Base-by-base conservation (phyloP, 2,888 invertebrate genomes). In the Metopia argyrocephala region DNA sequence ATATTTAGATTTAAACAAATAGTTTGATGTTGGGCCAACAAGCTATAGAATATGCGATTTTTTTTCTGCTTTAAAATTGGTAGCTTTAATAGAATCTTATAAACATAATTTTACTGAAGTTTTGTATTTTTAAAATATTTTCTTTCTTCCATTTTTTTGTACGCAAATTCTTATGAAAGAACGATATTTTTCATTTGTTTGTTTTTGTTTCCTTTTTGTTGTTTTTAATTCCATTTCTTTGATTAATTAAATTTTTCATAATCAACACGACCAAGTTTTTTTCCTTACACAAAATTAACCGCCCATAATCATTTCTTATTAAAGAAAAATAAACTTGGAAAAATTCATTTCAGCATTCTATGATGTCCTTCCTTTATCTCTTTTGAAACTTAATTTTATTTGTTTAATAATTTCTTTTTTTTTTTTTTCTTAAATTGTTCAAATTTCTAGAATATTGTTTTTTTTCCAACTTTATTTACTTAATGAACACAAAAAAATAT, bases 201-300 rank as follows among this genome's bases (percentile, higher is more conserved):
- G 5, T 59, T 31, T 38, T 25, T 3, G 12, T 31, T 38, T 21
- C 2, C 31, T 28, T 28, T 27, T 4, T 31, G 4, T 27, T 45
- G 20, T 64, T 21, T 61, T 20, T 12, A 28, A 18, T 20, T 5
- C 45, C 52, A 69, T 81, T 68, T 78, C 73, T 81, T 81, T 81
- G 81, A 81, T 81, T 78, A 81, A 78, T 81, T 81, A 78, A 81
- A 81, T 78, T 78, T 78, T 78, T 75, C 61, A 61, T 74, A 74
- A 78, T 70, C 54, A 74, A 70, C 70, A 54, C 59, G 59, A 21
- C 38, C 79, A n/a, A 57, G 38, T 59, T 12, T n/a, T 9, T 27
- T 31, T 12, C n/a, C 38, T 27, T 73, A 54, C 62, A 57, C 68
- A 57, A 70, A 78, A 78, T 78, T 81, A 81, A 74, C 25, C 69